A percentile compares a stretch with the other conserved stretches of the same genome.
phyloP scores from a whole-genome alignment of 2,797 vertebrate genomes.

The Chaetodon trifasciatus region DNA sequence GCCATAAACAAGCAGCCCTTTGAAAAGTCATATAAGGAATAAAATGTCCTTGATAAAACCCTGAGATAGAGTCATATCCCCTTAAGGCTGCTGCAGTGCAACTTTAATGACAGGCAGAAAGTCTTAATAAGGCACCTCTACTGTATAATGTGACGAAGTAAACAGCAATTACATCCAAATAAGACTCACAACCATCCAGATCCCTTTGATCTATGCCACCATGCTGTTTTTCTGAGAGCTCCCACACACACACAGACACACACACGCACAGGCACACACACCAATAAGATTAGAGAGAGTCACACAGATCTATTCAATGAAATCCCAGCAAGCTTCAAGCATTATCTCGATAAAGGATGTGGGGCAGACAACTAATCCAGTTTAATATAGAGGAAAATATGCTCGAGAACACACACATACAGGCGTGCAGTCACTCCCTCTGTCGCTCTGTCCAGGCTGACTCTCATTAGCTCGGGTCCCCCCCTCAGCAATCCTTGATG shows the following conservation, averaged over 20 bases:
- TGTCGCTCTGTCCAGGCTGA: neutral
- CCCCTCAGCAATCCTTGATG: slow-evolving; percentile 18
- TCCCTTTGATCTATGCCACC: slow-evolving; percentile 79
- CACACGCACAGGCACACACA: slow-evolving; percentile 21
- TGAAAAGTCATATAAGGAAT: slow-evolving; percentile 63
- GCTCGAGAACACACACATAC: slow-evolving; percentile 40
- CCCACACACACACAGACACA: slow-evolving; percentile 28
- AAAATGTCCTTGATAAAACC: slow-evolving; percentile 69
- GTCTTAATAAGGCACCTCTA: slow-evolving; percentile 78
- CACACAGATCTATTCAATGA: slow-evolving; percentile 74
- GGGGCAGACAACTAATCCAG: slow-evolving; percentile 77
- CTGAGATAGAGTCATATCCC: slow-evolving; percentile 54
- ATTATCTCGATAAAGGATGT: slow-evolving; percentile 80
- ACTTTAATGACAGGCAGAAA: slow-evolving; percentile 69
- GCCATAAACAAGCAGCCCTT: slow-evolving; percentile 45
- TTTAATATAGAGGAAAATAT: slow-evolving; percentile 78
- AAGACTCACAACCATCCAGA: slow-evolving; percentile 69
- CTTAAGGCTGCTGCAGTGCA: slow-evolving; percentile 47
- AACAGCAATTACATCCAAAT: slow-evolving; percentile 82
- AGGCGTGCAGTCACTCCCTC: slow-evolving; percentile 8
- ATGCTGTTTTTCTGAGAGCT: slow-evolving; percentile 52
- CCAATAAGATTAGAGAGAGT: slow-evolving; percentile 76
- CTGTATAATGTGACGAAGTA: slow-evolving; percentile 82
- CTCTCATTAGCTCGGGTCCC: slow-evolving; percentile 12
- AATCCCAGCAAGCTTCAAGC: slow-evolving; percentile 73